A percentile compares a stretch with the other conserved stretches of the same genome.
These are phyloP conservation scores for Neotoxoptera formosana DNA, from an alignment of 1,140 invertebrate species.

Conservation along the genomic window DNA sequence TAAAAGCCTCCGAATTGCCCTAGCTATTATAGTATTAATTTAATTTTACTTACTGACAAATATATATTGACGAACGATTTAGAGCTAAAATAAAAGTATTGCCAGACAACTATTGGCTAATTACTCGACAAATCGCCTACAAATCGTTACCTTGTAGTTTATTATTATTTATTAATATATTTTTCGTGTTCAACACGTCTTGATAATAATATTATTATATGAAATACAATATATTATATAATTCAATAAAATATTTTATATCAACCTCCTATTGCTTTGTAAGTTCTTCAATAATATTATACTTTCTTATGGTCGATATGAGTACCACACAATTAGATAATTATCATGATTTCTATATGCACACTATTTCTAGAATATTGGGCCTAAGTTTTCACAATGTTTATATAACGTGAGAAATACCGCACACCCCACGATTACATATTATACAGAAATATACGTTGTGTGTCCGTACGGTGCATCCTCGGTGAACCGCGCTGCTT, in stretches of 20 bases:
- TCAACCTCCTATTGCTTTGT: not conserved
- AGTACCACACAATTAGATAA: not conserved
- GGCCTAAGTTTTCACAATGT: not conserved
- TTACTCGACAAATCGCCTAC: not conserved
- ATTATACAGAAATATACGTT: not conserved
- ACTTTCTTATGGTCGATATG: not conserved
- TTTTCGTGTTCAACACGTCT: not conserved
- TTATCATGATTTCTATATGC: not conserved
- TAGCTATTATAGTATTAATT: too few species aligned
- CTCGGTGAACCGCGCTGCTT: not conserved
- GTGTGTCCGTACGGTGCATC: not conserved
- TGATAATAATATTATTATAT: not conserved
- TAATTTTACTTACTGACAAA: not conserved
- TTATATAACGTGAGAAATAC: not conserved
- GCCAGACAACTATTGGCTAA: not conserved
- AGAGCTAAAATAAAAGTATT: not conserved
- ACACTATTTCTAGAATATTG: not conserved
- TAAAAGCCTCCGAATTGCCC: too few species aligned
- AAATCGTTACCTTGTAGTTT: not conserved
- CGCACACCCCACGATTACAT: not conserved
- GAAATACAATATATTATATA: not conserved
- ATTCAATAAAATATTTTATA: not conserved
- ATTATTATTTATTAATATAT: not conserved
- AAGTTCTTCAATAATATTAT: not conserved
- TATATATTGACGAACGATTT: not conserved